Conservation (phyloP, 2,888 invertebrate genomes). For the Neelides folsomi region DNA sequence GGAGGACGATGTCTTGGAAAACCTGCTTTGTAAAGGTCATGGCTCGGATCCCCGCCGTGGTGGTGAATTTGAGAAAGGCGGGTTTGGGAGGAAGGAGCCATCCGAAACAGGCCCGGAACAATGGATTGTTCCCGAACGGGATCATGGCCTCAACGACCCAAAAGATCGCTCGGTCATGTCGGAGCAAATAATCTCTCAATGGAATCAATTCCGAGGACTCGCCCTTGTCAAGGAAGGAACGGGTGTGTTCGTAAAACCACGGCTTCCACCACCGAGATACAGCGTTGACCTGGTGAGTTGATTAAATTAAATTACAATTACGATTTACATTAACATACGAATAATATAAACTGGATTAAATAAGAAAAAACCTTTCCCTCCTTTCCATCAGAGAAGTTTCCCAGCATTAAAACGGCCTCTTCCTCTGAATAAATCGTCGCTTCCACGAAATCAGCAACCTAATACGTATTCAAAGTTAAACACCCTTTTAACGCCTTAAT, state of each 20-base stretch:
- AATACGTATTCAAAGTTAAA: neutral
- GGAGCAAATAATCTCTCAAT: conserved; percentile 48
- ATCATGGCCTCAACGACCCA: conserved; percentile 62
- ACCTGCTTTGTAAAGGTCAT: conserved; percentile 58
- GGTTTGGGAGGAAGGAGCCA: conserved; percentile 58
- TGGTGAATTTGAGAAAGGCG: conserved; percentile 58
- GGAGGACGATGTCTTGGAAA: conserved; percentile 57
- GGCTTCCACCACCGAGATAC: conserved; percentile 55
- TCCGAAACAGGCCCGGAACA: conserved; percentile 49
- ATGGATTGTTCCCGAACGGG: conserved; percentile 52
- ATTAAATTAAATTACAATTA: conserved; percentile 1
- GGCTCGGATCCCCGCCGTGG: conserved; percentile 52
- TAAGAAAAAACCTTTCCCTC: neutral
- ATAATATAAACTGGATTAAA: neutral
- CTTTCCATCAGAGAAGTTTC: conserved; percentile 48
- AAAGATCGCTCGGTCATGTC: conserved; percentile 55
- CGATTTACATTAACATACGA: too few relatives aligned
- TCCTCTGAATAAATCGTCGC: conserved; percentile 51
- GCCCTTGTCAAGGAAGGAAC: conserved; percentile 43
- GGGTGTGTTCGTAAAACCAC: conserved; percentile 57
- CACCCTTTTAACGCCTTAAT: too few relatives aligned
- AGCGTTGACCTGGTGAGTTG: conserved; percentile 40
- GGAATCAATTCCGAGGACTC: conserved; percentile 49
- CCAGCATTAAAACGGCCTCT: conserved; percentile 53
- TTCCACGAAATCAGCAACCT: conserved; percentile 50